Base-by-base conservation (phyloP, 2,113 vertebrate genomes). In the Phodopus roborovskii region DNA sequence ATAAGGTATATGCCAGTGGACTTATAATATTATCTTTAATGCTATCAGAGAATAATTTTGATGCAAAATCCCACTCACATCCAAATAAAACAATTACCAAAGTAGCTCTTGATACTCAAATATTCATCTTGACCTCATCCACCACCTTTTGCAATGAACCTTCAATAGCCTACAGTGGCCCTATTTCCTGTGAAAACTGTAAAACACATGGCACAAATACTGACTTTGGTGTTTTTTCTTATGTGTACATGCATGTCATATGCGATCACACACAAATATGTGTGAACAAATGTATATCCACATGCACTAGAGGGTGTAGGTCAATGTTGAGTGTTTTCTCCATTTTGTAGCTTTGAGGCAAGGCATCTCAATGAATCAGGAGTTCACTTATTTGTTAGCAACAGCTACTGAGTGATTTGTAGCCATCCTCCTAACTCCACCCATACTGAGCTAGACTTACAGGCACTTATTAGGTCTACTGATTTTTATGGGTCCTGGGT, bases 61-160 rank as follows among this genome's bases (percentile, higher is more conserved):
- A 64, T 64, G 15, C 26, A 20, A 36, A 62, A 64, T 48, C 64
- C 2, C 17, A 84, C 20, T 77, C 79, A 88, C 6, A 2, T 60
- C 88, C 71, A 95, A 97, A 89, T 60, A 64, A 78, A 85, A 86
- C 33, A 86, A 45, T 66, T 94, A 95, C 64, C 20, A 91, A 90
- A 88, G 4, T 79, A 90, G 82, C 13, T 90, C 10, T 42, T 8
- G 26, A 7, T 85, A 45, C 89, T 4, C 1, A 83, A 77, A 91
- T 91, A 89, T 77, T 91, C n/a, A 45, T 79, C 16, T 82, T 70
- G 6, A 94, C 24, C 92, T 64, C 73, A 68, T 88, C 45, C 71
- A 58, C 9, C 1, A 82, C 7, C 39, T 24, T 64, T 78, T 94
- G 6, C 5, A 89, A 88, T n/a, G 82, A 79, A 85, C 33, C 64